These are phyloP conservation scores for Hermodice carunculata DNA, from an alignment of 2,888 invertebrate genomes.

Conservation along the genomic window DNA sequence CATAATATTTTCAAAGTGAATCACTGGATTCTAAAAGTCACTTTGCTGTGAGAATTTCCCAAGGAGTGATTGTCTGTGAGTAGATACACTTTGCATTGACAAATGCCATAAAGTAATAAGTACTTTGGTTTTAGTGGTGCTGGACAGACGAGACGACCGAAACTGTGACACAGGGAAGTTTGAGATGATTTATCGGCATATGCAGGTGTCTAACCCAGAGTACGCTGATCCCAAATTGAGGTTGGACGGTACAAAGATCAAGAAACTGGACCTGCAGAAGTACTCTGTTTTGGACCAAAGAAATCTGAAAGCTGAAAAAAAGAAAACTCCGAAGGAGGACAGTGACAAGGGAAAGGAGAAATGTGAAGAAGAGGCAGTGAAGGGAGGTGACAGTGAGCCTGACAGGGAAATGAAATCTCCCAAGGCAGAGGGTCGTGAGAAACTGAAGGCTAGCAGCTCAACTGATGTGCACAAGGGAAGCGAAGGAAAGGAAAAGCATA, in stretches of 20 bases:
- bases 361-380: neutral
- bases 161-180: constrained; percentile 66
- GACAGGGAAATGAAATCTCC: neutral
- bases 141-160: constrained; percentile 65
- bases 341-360: constrained; percentile 1
- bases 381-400: neutral
- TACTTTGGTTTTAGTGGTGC: constrained; percentile 67
- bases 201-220: constrained; percentile 38
- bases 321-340: neutral
- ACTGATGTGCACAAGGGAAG: too few species aligned
- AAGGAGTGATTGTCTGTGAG: too few species aligned
- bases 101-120: too few species aligned
- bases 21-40: too few species aligned
- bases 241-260: constrained; percentile 42
- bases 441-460: too few species aligned
- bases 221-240: constrained; percentile 48
- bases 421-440: neutral
- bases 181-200: constrained; percentile 57
- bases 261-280: constrained; percentile 29
- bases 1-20: too few species aligned
- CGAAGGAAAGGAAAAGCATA: too few species aligned
- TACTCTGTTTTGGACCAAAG: constrained; percentile 17
- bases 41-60: too few species aligned
- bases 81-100: too few species aligned
- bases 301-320: neutral